A percentile compares a stretch with the other conserved stretches of the same genome.
Conservation (phyloP, 2,888 invertebrate genomes). For the Syritta pipiens region DNA sequence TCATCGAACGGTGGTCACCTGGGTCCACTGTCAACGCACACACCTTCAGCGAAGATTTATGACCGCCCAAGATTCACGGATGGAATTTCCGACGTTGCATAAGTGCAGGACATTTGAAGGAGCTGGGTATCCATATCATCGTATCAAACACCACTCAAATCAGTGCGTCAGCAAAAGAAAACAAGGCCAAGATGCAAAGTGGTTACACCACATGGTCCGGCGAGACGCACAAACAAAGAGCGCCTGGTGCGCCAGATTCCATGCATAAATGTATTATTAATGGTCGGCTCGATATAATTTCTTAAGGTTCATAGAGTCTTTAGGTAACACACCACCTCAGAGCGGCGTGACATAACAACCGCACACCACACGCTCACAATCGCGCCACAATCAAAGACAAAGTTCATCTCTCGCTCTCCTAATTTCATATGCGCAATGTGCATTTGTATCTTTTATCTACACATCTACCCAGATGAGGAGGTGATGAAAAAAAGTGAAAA, state of each 20-base stretch:
- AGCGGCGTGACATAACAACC: constrained; percentile 47
- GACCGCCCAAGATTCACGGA: constrained; percentile 5
- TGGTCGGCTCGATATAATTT: constrained; percentile 30
- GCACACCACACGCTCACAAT: background rate
- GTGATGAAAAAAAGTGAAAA: constrained; percentile 7
- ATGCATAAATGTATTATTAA: constrained; percentile 63
- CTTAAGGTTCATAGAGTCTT: constrained; percentile 16
- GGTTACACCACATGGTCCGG: constrained; percentile 42
- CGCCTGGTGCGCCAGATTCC: constrained; percentile 57
- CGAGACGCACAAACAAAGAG: background rate
- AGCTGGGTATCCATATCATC: too few species aligned
- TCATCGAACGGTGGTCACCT: constrained; percentile 29
- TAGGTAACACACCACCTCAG: constrained; percentile 46
- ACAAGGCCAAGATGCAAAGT: constrained; percentile 49
- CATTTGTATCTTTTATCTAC: constrained; percentile 1
- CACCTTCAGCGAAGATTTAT: background rate
- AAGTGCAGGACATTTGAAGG: background rate
- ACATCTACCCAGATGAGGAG: background rate
- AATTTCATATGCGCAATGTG: constrained; percentile 35
- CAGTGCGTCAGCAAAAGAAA: too few species aligned
- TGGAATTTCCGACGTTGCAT: background rate
- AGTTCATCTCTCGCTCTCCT: constrained; percentile 50
- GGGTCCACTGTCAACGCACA: constrained; percentile 1
- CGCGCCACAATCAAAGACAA: constrained; percentile 13
- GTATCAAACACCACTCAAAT: too few species aligned